Base-by-base conservation (phyloP, 1,140 invertebrate species). In the Panulirus ornatus region DNA sequence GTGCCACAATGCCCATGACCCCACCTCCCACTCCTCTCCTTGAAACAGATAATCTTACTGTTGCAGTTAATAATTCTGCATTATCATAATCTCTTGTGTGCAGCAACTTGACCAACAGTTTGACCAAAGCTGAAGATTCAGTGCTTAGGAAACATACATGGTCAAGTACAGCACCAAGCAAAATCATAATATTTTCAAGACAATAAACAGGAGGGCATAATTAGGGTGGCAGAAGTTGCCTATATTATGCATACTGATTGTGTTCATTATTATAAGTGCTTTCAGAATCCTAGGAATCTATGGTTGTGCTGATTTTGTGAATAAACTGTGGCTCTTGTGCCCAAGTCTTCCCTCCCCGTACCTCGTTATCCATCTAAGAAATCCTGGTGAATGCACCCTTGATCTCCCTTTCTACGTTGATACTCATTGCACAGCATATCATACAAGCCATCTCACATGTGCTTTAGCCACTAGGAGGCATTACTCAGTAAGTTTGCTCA, bases 181-280 rank as follows among this genome's bases (percentile, higher is more conserved):
- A n/a, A n/a, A n/a, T n/a, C n/a, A n/a, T n/a, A n/a, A n/a, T 47
- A 47, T 47, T 47, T 47, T 47, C 14, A 47, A 66, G 58, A 8
- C 58, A 66, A 0, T 11, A 2, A 19, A n/a, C n/a, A 58, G 54
- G 58, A 30, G 58, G 22, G 58, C 58, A 66, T 66, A 66, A 66
- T n/a, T 66, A 27, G 22, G n/a, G 42, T 44, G 83, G 83, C 66
- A 87, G 36, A 66, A 54, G 75, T 54, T 78, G 30, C 71, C 84
- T 42, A 30, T n/a, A 78, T 27, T 87, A 78, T 63, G 75, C 75
- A 71, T 84, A 66, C 70, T 63, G 58, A 63, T 78, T 87, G 84
- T 87, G 84, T 87, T 87, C 84, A 87, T 87, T 58, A 75, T 76
- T 51, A 38, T 87, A 87, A 87, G 84, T 54, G 47, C 73, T 87